Evolutionary conservation across 2,797 vertebrate species (phyloP), one percentile per base, ranked within the genome.

Genomic region (Rhynchonycteris naso): DNA sequence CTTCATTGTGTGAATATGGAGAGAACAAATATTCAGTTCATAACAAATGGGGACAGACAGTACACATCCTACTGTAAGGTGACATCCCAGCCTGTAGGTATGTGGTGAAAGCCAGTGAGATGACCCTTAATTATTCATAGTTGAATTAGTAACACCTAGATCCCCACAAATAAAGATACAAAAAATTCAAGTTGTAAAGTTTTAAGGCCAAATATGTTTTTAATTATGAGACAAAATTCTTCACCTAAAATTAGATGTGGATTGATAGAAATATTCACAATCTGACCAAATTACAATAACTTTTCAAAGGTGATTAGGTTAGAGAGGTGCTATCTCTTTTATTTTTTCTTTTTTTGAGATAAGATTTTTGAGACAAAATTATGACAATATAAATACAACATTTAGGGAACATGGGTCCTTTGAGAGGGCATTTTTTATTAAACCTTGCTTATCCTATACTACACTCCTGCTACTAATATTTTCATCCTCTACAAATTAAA

Each of bases 291-390:
- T 68, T 61, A 61, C 28, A 80, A 71, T 56, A 82, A 79, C n/a
- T 69, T 90, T 35, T 38, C 21, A 71, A 84, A 28, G 72, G 33
- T 69, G 9, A 75, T 61, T 35, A 15, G 24, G 24, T 75, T 74
- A 88, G 33, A 75, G 22, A 75, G 58, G 10, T 43, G 24, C 35
- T 74, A 9, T 72, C 69, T 43, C 8, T 43, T 43, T 43, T 43
- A n/a, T 54, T 21, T 50, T 87, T 80, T 81, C 63, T 75, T 47
- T 79, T 61, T 56, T 56, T 69, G 54, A 68, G 58, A 33, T 74
- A 56, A 30, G 16, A 86, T 58, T 90, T 81, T 65, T 76, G 69
- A 82, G 63, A 95, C 61, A 93, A 71, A 93, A 56, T 54, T 15
- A 75, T 16, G 19, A 21, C 52, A 90, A 88, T 30, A 72, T 52